Evolutionary conservation across 2,888 invertebrate species (phyloP), one percentile per base, ranked within the genome.

Genomic region (Odontomyia ornata): DNA sequence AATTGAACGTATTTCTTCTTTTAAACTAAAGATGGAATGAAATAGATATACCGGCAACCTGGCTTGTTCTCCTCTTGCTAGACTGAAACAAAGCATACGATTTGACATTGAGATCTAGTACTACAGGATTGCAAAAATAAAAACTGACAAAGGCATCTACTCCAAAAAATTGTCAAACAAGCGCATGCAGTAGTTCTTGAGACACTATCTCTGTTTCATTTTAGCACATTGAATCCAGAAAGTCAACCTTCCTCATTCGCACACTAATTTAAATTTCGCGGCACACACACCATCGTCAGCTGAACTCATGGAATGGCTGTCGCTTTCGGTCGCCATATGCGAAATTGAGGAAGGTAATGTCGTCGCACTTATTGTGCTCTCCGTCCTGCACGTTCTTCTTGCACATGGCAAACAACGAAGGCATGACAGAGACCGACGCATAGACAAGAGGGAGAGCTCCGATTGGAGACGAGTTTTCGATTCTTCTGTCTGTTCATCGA

Each of bases 281-380:
- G 4, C 23, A 21, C 18, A 21, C 18, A 11, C 13, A 21, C 52
- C 52, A 15, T 4, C 52, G n/a, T 52, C 7, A 43, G n/a, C 3
- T 52, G 13, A 13, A 52, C 52, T 52, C 21, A 23, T 11, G 15
- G 23, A 11, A 52, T 15, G 3, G 52, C 52, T 18, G 52, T n/a
- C 52, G 18, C 52, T 52, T 52, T 18, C n/a, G 52, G 4, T 18
- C 18, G 21, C 11, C 36, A 36, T 36, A 36, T 36, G 36, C 9
- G 9, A 64, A 57, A 73, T 79, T 79, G 77, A 77, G 77, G 47
- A 76, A 79, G 79, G 79, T 79, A 86, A 88, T 87, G 87, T 84
- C 82, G 84, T 78, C 82, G 86, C 60, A 25, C 21, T 13, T 23
- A 25, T 60, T 13, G 25, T 21, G 21, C 25, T 4, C 23, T 60